Conservation (phyloP, 2,797 vertebrate species). For the Ctenopoma multispine region DNA sequence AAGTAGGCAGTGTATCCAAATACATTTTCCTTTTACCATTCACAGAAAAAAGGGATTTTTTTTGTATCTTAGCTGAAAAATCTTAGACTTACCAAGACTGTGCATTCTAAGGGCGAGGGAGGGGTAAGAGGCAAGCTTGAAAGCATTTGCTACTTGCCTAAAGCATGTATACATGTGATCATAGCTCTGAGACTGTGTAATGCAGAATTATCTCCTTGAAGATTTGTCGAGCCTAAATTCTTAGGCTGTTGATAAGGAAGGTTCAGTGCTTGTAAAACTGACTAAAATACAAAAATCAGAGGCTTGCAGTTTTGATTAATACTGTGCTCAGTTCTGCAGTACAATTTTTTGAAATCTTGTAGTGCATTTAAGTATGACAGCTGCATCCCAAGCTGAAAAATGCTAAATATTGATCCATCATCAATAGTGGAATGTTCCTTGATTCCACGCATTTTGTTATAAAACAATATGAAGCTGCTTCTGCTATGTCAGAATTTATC, state of each 20-base stretch:
- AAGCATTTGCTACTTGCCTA: constrained; percentile 47
- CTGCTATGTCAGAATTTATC: constrained; percentile 8
- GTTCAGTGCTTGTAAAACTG: constrained; percentile 25
- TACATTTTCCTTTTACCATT: constrained; percentile 1
- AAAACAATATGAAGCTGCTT: constrained; percentile 12
- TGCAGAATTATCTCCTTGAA: constrained; percentile 42
- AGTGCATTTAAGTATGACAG: constrained; percentile 36
- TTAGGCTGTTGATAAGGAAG: constrained; percentile 49
- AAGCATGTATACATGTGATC: constrained; percentile 53
- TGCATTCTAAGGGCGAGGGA: constrained; percentile 32
- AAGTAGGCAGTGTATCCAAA: not conserved
- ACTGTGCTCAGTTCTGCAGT: constrained; percentile 19
- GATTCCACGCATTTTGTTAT: constrained; percentile 12
- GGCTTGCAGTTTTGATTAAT: constrained; percentile 26
- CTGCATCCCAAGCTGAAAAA: constrained; percentile 19
- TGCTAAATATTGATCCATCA: constrained; percentile 26
- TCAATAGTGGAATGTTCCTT: constrained; percentile 25
- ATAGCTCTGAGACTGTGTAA: constrained; percentile 48
- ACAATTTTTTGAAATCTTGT: constrained; percentile 13
- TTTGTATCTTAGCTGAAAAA: constrained; percentile 11
- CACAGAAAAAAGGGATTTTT: constrained; percentile 9
- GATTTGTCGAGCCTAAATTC: constrained; percentile 58
- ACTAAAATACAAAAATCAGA: constrained; percentile 25
- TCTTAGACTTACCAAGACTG: constrained; percentile 23
- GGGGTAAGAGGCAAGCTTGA: constrained; percentile 34